Evolutionary conservation across 2,113 vertebrate species (phyloP).

Genomic region (Numenius arquata): DNA sequence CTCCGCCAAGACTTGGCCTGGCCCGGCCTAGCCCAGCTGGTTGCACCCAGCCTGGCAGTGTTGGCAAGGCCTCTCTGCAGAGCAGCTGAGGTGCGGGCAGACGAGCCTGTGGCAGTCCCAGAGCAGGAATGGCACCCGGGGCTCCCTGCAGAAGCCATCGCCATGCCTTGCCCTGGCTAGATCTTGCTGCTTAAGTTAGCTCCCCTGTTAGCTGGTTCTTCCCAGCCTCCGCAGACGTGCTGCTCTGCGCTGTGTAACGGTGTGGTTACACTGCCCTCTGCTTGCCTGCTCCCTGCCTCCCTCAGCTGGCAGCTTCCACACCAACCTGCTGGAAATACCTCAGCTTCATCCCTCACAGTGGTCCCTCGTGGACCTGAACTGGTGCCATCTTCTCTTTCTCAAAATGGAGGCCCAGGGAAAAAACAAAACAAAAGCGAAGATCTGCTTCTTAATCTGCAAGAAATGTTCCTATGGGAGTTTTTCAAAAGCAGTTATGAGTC

Average conservation of each 20-base stretch:
- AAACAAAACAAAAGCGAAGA: background rate
- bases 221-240: accelerated
- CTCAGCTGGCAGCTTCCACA: background rate
- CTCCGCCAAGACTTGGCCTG: background rate
- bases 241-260: background rate
- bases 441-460: background rate
- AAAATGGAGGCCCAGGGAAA: background rate
- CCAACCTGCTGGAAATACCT: background rate
- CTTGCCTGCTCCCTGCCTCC: background rate
- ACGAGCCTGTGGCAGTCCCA: background rate
- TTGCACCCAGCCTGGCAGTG: too few relatives aligned
- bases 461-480: background rate
- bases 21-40: too few relatives aligned
- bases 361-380: accelerated
- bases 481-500: background rate
- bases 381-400: background rate
- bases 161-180: accelerated
- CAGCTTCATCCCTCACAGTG: background rate
- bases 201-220: accelerated
- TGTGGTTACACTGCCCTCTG: constrained; percentile 34
- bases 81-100: background rate
- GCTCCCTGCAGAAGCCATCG: too few relatives aligned
- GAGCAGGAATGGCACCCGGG: accelerated
- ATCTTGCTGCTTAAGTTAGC: accelerated
- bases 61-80: too few relatives aligned